These are phyloP conservation scores for Drosophila mercatorum DNA, from an alignment of 2,888 invertebrate genomes.

Conservation along the genomic window DNA sequence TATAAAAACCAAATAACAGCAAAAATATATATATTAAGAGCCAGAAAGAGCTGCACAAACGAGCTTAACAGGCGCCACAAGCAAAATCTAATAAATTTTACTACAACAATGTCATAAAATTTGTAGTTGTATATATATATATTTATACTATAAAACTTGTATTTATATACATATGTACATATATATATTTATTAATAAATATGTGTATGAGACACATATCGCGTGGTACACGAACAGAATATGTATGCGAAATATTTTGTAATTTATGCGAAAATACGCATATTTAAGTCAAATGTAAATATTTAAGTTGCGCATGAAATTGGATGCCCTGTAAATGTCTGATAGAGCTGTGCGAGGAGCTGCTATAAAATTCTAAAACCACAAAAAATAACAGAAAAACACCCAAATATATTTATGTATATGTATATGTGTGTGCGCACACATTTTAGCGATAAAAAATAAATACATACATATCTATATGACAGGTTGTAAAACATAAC, in stretches of 20 bases:
- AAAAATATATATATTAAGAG: conserved; percentile 15
- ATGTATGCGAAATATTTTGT: conserved; percentile 65
- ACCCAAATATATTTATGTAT: not conserved
- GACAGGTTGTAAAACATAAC: conserved; percentile 68
- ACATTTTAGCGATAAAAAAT: conserved; percentile 45
- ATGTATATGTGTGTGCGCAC: not conserved
- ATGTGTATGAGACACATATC: conserved; percentile 50
- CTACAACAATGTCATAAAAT: conserved; percentile 75
- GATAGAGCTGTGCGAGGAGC: conserved; percentile 54
- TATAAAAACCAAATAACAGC: conserved; percentile 69
- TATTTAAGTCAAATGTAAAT: conserved; percentile 79
- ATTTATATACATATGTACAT: conserved; percentile 12
- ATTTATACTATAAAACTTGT: not conserved
- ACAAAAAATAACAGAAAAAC: conserved; percentile 32
- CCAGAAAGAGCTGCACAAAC: conserved; percentile 42
- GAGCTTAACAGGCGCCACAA: conserved; percentile 63
- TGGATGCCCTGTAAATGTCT: conserved; percentile 64
- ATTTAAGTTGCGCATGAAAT: conserved; percentile 75
- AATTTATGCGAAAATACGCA: conserved; percentile 77
- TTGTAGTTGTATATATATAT: conserved; percentile 13
- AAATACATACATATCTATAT: conserved; percentile 40
- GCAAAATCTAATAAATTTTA: conserved; percentile 77
- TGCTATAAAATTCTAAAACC: conserved; percentile 68
- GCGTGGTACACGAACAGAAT: conserved; percentile 59
- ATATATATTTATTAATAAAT: conserved; percentile 10